Evolutionary conservation across 2,797 vertebrate genomes (phyloP).

Genomic region (Ciconia nigra): DNA sequence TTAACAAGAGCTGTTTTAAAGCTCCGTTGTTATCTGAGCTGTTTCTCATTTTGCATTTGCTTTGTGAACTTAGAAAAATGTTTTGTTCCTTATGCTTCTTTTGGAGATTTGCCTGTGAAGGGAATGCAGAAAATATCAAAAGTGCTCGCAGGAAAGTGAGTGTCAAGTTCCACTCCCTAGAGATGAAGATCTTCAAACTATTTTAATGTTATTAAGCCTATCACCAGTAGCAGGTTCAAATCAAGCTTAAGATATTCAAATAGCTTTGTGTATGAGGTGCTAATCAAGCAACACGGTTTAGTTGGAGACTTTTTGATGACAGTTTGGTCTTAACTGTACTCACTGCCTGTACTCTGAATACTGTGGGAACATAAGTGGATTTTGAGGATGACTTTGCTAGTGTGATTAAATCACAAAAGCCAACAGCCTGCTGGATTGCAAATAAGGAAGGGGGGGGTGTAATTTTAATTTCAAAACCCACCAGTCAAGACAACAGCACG

Average conservation of each 20-base stretch:
- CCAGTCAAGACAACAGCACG: background rate
- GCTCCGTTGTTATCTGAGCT: background rate
- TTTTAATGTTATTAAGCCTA: background rate
- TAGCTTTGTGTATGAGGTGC: background rate
- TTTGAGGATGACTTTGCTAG: background rate
- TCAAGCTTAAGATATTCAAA: background rate
- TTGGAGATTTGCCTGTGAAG: background rate
- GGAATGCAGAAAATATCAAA: background rate
- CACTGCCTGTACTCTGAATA: background rate
- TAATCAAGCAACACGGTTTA: background rate
- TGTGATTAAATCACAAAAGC: background rate
- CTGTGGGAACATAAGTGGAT: background rate
- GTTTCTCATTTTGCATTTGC: constrained; percentile 17
- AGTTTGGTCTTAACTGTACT: background rate
- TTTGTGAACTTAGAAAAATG: background rate
- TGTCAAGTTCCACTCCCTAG: background rate
- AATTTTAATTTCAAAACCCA: background rate
- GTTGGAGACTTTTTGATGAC: background rate
- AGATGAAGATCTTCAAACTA: background rate
- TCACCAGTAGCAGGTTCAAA: background rate
- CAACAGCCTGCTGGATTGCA: background rate
- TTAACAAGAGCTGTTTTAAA: background rate
- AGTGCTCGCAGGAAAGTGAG: background rate
- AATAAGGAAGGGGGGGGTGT: background rate
- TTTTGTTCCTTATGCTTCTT: background rate